Conservation (phyloP, 2,797 vertebrate genomes). For the Leptodactylus fallax region DNA sequence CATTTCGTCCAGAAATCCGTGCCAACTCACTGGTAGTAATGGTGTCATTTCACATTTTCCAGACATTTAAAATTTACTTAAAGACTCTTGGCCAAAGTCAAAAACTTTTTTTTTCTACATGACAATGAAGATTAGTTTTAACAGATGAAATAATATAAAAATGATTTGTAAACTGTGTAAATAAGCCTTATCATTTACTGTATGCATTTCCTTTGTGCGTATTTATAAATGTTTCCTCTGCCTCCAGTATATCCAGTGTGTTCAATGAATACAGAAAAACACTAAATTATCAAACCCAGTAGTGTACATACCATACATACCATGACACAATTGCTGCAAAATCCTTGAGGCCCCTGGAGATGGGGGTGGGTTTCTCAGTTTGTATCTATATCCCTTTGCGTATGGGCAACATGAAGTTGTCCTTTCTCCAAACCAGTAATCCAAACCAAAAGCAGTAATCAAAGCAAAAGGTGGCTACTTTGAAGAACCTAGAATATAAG, state of each 20-base stretch:
- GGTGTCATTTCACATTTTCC: slow-evolving; percentile 70
- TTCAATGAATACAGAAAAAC: background rate
- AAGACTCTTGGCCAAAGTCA: slow-evolving; percentile 43
- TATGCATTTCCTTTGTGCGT: background rate
- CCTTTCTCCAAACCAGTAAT: no score
- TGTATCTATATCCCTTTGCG: background rate
- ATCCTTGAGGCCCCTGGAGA: background rate
- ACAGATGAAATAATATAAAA: slow-evolving; percentile 17
- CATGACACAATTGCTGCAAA: background rate
- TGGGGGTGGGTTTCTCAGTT: background rate
- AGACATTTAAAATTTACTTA: slow-evolving; percentile 68
- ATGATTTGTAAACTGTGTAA: background rate
- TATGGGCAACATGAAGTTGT: background rate
- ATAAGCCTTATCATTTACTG: background rate
- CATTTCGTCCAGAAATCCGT: slow-evolving; percentile 71
- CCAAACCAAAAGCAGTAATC: no score
- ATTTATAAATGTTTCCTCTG: background rate
- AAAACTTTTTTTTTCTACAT: slow-evolving; percentile 5
- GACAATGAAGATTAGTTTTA: slow-evolving; percentile 38
- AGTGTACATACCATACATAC: background rate
- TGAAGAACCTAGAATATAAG: no score
- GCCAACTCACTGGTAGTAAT: slow-evolving; percentile 72
- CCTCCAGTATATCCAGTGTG: background rate
- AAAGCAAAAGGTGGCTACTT: no score
- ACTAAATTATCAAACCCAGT: background rate